Percentiles rank a stretch among this genome's conserved stretches.
Conservation (phyloP, 2,113 vertebrate genomes). For the Deroptyus accipitrinus region DNA sequence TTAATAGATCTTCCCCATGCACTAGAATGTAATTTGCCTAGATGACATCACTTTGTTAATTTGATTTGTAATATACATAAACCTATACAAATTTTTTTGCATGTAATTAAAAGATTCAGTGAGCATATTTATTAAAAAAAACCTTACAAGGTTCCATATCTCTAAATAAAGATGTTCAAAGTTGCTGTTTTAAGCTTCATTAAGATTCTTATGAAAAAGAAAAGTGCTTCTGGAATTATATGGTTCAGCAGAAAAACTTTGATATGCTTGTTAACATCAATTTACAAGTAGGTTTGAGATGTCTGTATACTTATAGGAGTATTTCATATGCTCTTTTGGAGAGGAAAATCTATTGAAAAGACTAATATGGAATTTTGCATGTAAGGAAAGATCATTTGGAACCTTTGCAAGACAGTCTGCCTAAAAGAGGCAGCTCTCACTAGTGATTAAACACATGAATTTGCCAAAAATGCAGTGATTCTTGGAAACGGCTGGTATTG, state of each 20-base stretch:
- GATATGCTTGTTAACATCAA: conserved; percentile 20
- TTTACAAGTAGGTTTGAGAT: conserved; percentile 6
- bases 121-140: background rate
- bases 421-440: background rate
- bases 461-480: background rate
- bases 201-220: conserved; percentile 38
- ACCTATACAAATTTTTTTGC: background rate
- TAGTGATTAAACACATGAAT: background rate
- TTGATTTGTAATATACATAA: background rate
- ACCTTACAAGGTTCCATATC: background rate
- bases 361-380: background rate
- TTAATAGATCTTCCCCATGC: background rate
- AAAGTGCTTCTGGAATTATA: conserved; percentile 17
- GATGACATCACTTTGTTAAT: background rate
- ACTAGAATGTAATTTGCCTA: background rate
- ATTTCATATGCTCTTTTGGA: background rate
- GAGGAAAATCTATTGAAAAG: background rate
- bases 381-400: background rate
- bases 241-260: background rate
- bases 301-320: conserved; percentile 1
- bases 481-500: background rate
- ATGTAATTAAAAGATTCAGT: background rate
- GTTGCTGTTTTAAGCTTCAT: conserved; percentile 31
- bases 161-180: conserved; percentile 17
- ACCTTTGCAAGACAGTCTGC: background rate